These are phyloP conservation scores for Actinopyga echinites DNA, from an alignment of 53 echinoderm and acorn worm genomes.

Conservation along the genomic window DNA sequence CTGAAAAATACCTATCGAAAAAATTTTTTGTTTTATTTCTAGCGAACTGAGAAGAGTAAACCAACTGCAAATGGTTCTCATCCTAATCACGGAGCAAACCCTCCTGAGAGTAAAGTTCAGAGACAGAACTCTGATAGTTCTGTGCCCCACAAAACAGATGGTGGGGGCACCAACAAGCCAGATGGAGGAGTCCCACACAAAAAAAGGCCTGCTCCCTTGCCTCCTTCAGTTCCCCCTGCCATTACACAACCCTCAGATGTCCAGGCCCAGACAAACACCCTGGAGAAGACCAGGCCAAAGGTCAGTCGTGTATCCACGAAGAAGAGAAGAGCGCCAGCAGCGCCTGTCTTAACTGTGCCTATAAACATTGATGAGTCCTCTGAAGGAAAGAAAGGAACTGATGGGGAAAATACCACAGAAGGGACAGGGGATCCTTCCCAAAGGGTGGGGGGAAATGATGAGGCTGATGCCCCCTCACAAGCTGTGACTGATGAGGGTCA, in stretches of 20 bases:
- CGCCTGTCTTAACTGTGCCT: neutral
- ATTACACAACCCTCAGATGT: neutral
- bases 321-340: slow-evolving; percentile 32
- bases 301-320: neutral
- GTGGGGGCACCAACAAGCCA: no score
- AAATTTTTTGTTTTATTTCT: no score
- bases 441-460: neutral
- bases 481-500: neutral
- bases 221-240: slow-evolving; percentile 25
- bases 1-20: no score
- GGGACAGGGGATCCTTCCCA: neutral
- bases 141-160: no score
- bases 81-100: no score
- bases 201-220: slow-evolving; percentile 17
- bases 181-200: neutral
- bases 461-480: neutral
- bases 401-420: neutral
- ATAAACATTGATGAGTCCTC: slow-evolving; percentile 5
- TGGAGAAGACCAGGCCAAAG: neutral
- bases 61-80: no score
- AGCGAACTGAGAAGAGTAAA: no score
- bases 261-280: neutral
- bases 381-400: neutral
- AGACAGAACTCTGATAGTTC: no score
- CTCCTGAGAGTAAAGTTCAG: no score